phyloP scores from a whole-genome alignment of 2,888 invertebrate species.

The Apodemia hepburni region DNA sequence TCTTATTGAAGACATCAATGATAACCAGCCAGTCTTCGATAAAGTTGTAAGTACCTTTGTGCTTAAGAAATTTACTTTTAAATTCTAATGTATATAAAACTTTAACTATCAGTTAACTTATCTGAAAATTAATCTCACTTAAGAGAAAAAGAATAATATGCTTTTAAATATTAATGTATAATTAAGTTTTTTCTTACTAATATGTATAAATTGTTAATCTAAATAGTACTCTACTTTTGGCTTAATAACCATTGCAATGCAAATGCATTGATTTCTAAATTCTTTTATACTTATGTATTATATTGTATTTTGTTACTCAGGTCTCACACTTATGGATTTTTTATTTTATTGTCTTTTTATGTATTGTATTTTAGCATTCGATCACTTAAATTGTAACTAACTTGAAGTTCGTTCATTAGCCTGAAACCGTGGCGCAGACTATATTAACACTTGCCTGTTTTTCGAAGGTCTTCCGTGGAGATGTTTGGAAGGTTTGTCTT shows the following conservation, averaged over 20 bases:
- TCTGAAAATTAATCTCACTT: constrained; percentile 9
- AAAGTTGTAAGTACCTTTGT: constrained; percentile 83
- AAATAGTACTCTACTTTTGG: constrained; percentile 16
- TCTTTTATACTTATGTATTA: constrained; percentile 4
- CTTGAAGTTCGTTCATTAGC: constrained; percentile 46
- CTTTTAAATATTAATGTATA: background rate
- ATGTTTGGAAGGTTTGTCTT: constrained; percentile 84
- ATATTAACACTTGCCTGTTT: constrained; percentile 71
- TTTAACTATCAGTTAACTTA: constrained; percentile 17
- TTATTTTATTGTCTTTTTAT: constrained; percentile 23
- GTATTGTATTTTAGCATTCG: constrained; percentile 23
- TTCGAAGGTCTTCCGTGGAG: constrained; percentile 83
- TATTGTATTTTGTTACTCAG: constrained; percentile 26
- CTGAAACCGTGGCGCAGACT: constrained; percentile 64
- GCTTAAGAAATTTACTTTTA: constrained; percentile 12
- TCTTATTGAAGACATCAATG: constrained; percentile 94
- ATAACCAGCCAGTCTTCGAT: constrained; percentile 91
- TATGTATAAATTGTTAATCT: constrained; percentile 3
- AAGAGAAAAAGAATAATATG: background rate
- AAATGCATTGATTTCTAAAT: constrained; percentile 9
- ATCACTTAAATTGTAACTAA: constrained; percentile 37
- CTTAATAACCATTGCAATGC: constrained; percentile 21
- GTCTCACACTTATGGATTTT: constrained; percentile 35
- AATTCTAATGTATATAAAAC: constrained; percentile 9
- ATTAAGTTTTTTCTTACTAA: background rate